Percentiles rank a stretch among this genome's conserved stretches.
phyloP scores from a whole-genome alignment of 2,113 vertebrate species.

The Nothobranchius furzeri region DNA sequence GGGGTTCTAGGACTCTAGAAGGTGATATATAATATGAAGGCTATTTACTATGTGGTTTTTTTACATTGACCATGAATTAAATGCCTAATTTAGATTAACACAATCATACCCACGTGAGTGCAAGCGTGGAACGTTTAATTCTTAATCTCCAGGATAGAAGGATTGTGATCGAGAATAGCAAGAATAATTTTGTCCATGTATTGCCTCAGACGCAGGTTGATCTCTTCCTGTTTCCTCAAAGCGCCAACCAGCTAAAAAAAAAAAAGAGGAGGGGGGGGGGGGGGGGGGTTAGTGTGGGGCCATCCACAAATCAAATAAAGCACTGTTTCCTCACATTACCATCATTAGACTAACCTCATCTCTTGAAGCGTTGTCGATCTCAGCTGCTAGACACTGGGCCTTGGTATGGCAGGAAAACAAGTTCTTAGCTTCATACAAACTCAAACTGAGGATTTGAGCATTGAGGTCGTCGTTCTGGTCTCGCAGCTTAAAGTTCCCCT shows the following conservation, averaged over 20 bases:
- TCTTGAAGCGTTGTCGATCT: conserved; percentile 95
- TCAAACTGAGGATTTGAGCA: conserved; percentile 95
- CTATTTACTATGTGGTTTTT: too few relatives aligned
- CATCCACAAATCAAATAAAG: background rate
- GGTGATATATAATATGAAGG: too few relatives aligned
- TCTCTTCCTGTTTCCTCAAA: conserved; percentile 96
- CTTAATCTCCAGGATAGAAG: conserved; percentile 98
- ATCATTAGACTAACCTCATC: conserved; percentile 85
- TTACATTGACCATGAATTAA: too few relatives aligned
- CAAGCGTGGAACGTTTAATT: conserved; percentile 69
- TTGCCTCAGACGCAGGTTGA: conserved; percentile 92
- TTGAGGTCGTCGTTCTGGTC: conserved; percentile 98
- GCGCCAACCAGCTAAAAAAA: conserved; percentile 90
- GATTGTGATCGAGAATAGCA: conserved; percentile 97
- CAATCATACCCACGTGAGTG: too few relatives aligned
- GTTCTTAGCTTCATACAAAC: conserved; percentile 95
- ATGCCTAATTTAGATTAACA: too few relatives aligned
- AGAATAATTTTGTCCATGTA: conserved; percentile 99
- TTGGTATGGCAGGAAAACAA: conserved; percentile 93
- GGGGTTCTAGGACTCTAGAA: too few relatives aligned
- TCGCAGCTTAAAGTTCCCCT: conserved; percentile 95
- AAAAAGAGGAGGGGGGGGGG: too few relatives aligned
- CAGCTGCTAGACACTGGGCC: conserved; percentile 95
- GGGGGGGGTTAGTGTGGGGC: background rate
- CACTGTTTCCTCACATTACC: rapidly evolving